phyloP scores from a whole-genome alignment of 2,113 vertebrate species.

The Monopterus albus region DNA sequence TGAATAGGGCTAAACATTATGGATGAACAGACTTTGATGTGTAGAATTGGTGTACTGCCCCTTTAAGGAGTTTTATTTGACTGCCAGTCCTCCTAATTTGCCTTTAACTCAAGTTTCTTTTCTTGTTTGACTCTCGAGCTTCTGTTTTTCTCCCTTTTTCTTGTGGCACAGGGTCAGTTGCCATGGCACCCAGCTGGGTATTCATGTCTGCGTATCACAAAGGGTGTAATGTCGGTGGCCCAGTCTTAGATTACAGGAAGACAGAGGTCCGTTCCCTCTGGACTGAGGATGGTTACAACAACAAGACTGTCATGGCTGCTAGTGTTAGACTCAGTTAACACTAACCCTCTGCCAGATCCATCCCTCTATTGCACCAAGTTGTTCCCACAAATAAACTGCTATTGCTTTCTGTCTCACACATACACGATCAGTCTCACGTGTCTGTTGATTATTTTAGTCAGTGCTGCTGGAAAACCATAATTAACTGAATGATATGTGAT shows the following conservation, averaged over 20 bases:
- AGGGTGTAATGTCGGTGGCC: slow-evolving; percentile 70
- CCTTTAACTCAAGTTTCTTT: slow-evolving; percentile 22
- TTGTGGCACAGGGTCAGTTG: slow-evolving; percentile 61
- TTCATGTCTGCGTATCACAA: slow-evolving; percentile 79
- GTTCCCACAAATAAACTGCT: slow-evolving; percentile 39
- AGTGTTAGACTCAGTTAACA: slow-evolving; percentile 68
- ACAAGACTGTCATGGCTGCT: slow-evolving; percentile 62
- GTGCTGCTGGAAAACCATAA: background rate
- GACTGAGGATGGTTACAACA: slow-evolving; percentile 63
- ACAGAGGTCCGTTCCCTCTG: slow-evolving; percentile 65
- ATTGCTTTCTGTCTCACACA: slow-evolving; percentile 6
- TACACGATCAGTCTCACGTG: too few relatives aligned
- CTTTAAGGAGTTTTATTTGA: slow-evolving; percentile 17
- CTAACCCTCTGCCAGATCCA: slow-evolving; percentile 31
- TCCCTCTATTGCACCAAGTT: slow-evolving; percentile 27
- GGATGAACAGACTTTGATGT: background rate
- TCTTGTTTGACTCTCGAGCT: slow-evolving; percentile 21
- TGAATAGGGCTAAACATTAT: background rate
- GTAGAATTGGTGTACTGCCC: background rate
- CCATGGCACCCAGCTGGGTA: slow-evolving; percentile 74
- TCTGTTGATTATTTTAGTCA: background rate
- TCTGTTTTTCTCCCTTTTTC: slow-evolving; percentile 23
- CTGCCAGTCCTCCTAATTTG: slow-evolving; percentile 2
- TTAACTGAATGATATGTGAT: background rate
- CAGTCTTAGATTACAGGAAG: slow-evolving; percentile 77